phyloP scores from a whole-genome alignment of 37 sponge, comb jelly and placozoan species.

The Ianthella basta region DNA sequence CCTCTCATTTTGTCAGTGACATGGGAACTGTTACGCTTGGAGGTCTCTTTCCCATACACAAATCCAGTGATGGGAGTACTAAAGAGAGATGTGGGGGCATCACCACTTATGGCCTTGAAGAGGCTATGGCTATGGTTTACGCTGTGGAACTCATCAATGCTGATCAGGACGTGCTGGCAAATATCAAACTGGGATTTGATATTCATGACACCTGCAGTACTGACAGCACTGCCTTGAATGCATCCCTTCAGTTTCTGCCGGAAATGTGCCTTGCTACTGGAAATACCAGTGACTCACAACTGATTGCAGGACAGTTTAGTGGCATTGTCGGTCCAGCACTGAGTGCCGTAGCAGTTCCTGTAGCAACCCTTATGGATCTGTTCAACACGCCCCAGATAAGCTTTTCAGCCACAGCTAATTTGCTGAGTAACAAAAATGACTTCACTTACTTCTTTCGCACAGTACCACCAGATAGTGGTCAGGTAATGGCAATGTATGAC shows the following conservation, averaged over 20 bases:
- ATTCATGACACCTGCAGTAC: constrained; percentile 74
- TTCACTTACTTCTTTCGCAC: constrained; percentile 82
- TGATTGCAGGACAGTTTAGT: background rate
- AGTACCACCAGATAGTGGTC: constrained; percentile 72
- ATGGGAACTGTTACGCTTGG: constrained; percentile 52
- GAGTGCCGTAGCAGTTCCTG: constrained; percentile 63
- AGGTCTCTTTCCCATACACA: constrained; percentile 75
- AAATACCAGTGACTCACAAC: too few species aligned
- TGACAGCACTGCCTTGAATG: constrained; percentile 47
- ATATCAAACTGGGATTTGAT: constrained; percentile 52
- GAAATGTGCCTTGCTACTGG: background rate
- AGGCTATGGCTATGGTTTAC: constrained; percentile 69
- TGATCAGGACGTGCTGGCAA: constrained; percentile 45
- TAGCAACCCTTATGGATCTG: constrained; percentile 66
- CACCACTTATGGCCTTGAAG: constrained; percentile 39
- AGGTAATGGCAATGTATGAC: constrained; percentile 69
- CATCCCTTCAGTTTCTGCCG: constrained; percentile 37
- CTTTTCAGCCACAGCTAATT: constrained; percentile 64
- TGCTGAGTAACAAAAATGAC: constrained; percentile 66
- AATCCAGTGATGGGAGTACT: background rate
- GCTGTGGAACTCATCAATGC: constrained; percentile 60
- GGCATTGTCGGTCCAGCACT: constrained; percentile 76
- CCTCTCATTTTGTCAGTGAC: background rate
- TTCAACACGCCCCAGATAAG: constrained; percentile 78
- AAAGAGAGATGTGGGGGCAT: constrained; percentile 8